Conservation (phyloP, 2,797 vertebrate genomes). For the Spinibarbus caldwelli region DNA sequence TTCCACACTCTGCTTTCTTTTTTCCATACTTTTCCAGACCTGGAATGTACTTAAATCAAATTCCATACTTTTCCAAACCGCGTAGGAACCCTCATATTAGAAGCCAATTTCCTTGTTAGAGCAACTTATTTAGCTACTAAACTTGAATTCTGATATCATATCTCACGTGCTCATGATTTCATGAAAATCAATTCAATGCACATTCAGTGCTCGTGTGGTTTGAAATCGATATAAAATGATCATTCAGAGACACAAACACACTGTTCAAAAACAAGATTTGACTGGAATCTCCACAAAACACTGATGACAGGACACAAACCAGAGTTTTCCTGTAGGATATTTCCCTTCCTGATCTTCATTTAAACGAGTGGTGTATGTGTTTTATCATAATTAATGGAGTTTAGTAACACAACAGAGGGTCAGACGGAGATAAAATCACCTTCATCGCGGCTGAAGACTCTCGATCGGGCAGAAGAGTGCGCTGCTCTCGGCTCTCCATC, state of each 20-base stretch:
- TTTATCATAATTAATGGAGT: not conserved
- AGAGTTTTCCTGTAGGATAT: not conserved
- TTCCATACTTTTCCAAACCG: too few relatives aligned
- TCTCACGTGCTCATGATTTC: not conserved
- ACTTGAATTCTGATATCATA: too few relatives aligned
- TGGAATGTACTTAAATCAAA: too few relatives aligned
- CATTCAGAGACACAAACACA: not conserved
- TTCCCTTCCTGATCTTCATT: too few relatives aligned
- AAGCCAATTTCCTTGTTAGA: not conserved
- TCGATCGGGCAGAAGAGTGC: constrained; percentile 66
- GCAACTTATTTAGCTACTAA: not conserved
- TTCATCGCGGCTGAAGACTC: constrained; percentile 58
- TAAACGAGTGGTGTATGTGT: not conserved
- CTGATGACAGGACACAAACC: not conserved
- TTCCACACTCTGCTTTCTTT: too few relatives aligned
- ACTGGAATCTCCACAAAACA: not conserved
- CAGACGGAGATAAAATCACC: constrained; percentile 59
- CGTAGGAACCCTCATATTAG: too few relatives aligned
- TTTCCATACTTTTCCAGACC: too few relatives aligned
- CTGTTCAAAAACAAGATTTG: not conserved
- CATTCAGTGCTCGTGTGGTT: not conserved
- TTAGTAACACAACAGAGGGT: not conserved
- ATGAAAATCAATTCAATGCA: not conserved
- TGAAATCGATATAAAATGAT: not conserved
- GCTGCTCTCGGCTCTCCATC: constrained; percentile 78